Percentiles rank a stretch among this genome's conserved stretches.
phyloP scores from a whole-genome alignment of 2,888 invertebrate species.

The Ischnura elegans region DNA sequence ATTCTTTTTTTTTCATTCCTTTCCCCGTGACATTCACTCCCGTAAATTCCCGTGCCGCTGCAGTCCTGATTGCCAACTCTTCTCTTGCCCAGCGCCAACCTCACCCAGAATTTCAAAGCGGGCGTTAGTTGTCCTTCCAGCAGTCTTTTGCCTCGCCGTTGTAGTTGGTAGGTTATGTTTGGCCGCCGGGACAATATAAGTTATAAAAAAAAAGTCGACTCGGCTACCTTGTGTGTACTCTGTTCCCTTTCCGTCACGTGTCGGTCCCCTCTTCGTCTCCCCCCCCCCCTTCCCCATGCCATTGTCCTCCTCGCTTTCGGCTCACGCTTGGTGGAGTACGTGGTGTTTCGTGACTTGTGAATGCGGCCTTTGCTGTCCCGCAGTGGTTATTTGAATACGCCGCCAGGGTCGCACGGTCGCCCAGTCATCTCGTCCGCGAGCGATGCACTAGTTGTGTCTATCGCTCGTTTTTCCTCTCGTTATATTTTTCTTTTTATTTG shows the following conservation, averaged over 20 bases:
- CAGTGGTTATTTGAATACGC: background rate
- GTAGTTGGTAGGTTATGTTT: background rate
- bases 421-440: background rate
- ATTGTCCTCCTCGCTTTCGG: background rate
- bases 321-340: background rate
- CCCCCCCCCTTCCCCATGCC: background rate
- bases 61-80: background rate
- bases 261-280: background rate
- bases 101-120: background rate
- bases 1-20: background rate
- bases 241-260: background rate
- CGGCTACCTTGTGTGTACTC: background rate
- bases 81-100: background rate
- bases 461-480: background rate
- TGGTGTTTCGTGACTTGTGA: slow-evolving; percentile 1
- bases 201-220: background rate
- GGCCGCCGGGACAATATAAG: background rate
- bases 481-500: background rate
- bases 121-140: background rate
- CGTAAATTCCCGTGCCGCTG: background rate
- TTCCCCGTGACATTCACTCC: background rate
- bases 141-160: background rate
- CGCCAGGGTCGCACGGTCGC: background rate
- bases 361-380: background rate
- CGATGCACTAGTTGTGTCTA: background rate